Conservation (phyloP, 2,113 vertebrate genomes). For the Agelaius phoeniceus region DNA sequence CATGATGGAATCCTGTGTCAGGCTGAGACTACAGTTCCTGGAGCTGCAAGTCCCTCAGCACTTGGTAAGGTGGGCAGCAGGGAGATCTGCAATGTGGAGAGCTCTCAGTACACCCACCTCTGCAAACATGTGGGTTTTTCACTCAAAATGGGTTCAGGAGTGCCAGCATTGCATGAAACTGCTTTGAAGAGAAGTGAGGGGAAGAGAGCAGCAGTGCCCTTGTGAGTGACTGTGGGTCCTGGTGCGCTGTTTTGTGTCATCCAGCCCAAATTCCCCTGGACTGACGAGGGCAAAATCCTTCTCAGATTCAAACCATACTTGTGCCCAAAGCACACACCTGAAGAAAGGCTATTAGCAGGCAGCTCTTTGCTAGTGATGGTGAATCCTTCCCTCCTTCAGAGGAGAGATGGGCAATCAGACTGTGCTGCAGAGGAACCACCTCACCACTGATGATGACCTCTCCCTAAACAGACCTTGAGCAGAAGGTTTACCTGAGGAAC, state of each 20-base stretch:
- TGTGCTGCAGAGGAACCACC: background rate
- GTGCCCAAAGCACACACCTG: background rate
- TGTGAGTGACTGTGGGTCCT: background rate
- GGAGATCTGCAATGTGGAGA: background rate
- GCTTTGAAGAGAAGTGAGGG: background rate
- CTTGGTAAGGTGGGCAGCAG: background rate
- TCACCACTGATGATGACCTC: background rate
- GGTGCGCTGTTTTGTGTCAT: background rate
- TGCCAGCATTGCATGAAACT: background rate
- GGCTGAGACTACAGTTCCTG: background rate
- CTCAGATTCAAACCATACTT: background rate
- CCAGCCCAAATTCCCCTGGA: background rate
- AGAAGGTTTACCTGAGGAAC: background rate
- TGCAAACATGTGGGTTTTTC: background rate
- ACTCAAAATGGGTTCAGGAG: background rate
- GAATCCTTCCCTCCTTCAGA: background rate
- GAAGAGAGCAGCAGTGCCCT: background rate
- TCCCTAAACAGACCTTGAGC: background rate
- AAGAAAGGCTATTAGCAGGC: background rate
- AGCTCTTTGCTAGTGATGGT: background rate
- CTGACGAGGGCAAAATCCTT: background rate
- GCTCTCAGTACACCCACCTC: background rate
- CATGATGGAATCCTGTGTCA: rapidly evolving
- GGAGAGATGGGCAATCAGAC: background rate
- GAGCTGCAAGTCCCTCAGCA: background rate